Evolutionary conservation across 2,113 vertebrate genomes (phyloP), one percentile per base, ranked within the genome.

Genomic region (Amblyornis subalaris): DNA sequence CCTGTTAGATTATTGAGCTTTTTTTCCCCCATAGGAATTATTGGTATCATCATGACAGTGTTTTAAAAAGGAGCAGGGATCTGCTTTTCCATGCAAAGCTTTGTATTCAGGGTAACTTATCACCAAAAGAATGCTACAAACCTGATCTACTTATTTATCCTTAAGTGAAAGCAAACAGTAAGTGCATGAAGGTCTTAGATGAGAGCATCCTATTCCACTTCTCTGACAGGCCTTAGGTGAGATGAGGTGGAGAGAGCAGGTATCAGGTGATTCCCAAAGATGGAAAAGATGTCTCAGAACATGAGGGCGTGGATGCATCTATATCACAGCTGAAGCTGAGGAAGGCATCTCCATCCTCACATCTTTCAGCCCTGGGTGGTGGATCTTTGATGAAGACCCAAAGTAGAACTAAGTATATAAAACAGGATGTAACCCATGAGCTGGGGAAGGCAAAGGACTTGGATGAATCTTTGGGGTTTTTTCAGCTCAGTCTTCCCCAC

Each of bases 11-110:
- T 58, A 55, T 31, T 55, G 24, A 0, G 1, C 3, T 23, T 42
- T 35, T 51, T 9, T 5, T 0, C 14, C 14, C 38, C 4, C 3
- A 0, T 4, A 53, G 18, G 33, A 45, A 51, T 83, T 79, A 55
- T 7, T 36, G 24, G 54, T 25, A 40, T 33, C 20, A 20, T 65
- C 13, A 25, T 10, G 23, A 5, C 15, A 47, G 6, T 23, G 18
- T 83, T 80, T 78, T 44, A 7, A 48, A 62, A 72, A 54, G 8
- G 45, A 35, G 2, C 14, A 65, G 48, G 22, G 18, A 44, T 83
- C 79, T 73, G 23, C 23, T 88, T 90, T 67, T 28, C 25, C 6
- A 26, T 8, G 3, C 16, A 67, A 62, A 77, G 18, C 13, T 70
- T 26, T 35, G 17, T 35, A 31, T 38, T 82, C 25, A 64, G 31